Conservation (phyloP, 2,888 invertebrate species). For the Lagria hirta region DNA sequence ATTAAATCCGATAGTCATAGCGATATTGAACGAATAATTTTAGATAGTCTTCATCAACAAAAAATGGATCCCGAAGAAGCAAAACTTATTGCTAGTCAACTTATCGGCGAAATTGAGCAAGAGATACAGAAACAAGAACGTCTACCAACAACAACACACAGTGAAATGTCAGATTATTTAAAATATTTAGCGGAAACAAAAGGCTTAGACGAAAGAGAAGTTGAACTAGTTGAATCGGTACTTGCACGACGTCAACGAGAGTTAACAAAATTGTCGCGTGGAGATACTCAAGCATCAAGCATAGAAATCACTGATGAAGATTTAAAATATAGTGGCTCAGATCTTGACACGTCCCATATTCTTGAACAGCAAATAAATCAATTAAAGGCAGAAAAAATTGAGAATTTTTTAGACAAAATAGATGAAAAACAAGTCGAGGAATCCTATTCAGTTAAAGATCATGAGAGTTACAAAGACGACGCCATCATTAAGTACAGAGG, state of each 20-base stretch:
- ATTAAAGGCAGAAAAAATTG: constrained; percentile 55
- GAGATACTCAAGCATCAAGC: constrained; percentile 58
- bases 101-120: constrained; percentile 58
- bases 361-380: constrained; percentile 52
- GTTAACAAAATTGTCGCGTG: constrained; percentile 51
- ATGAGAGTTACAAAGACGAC: constrained; percentile 37
- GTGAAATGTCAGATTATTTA: constrained; percentile 53
- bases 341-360: constrained; percentile 62
- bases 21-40: constrained; percentile 51
- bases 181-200: constrained; percentile 54
- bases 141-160: constrained; percentile 23
- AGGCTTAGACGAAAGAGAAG: constrained; percentile 55
- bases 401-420: constrained; percentile 47
- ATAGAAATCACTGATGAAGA: constrained; percentile 67
- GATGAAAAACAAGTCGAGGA: constrained; percentile 42
- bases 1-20: constrained; percentile 51
- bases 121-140: constrained; percentile 55
- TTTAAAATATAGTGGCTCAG: constrained; percentile 68
- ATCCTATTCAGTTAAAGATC: too few species aligned
- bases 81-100: constrained; percentile 55
- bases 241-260: constrained; percentile 54
- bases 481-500: constrained; percentile 42
- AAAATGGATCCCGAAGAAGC: constrained; percentile 57
- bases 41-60: constrained; percentile 52
- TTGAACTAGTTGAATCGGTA: constrained; percentile 57